Percentiles rank a stretch among this genome's conserved stretches.
Evolutionary conservation across 1,140 invertebrate species (phyloP).

Genomic region (Drosophila miranda): DNA sequence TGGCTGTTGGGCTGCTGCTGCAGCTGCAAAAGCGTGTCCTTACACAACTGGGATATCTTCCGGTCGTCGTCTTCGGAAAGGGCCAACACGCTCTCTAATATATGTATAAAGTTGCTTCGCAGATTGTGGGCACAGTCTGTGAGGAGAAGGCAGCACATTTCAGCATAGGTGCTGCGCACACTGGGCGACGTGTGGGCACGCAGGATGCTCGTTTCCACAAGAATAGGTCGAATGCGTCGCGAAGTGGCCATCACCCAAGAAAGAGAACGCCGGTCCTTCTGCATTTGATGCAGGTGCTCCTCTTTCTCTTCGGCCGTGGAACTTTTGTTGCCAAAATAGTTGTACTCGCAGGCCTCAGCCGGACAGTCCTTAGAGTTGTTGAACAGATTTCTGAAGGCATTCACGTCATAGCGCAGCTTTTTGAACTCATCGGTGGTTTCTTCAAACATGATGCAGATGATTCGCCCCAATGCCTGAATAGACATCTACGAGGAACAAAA

Average conservation of each 20-base stretch:
- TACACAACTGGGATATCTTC: constrained; percentile 43
- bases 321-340: constrained; percentile 52
- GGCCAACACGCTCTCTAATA: constrained; percentile 72
- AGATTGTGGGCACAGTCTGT: constrained; percentile 63
- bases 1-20: constrained; percentile 36
- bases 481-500: constrained; percentile 38
- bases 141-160: constrained; percentile 66
- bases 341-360: constrained; percentile 17
- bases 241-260: constrained; percentile 67
- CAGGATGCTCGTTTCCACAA: constrained; percentile 56
- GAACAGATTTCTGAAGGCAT: constrained; percentile 58
- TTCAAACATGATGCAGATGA: constrained; percentile 74
- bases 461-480: constrained; percentile 68
- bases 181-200: constrained; percentile 47
- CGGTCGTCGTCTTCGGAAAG: constrained; percentile 67
- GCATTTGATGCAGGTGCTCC: constrained; percentile 59
- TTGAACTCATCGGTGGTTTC: constrained; percentile 62
- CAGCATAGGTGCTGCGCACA: constrained; percentile 57
- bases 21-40: constrained; percentile 36
- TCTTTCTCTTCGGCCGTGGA: constrained; percentile 51
- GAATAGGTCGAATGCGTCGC: constrained; percentile 52
- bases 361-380: background rate
- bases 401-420: constrained; percentile 52
- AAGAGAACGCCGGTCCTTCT: constrained; percentile 44
- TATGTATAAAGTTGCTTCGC: constrained; percentile 57